Evolutionary conservation across 2,113 vertebrate species (phyloP), one percentile per base, ranked within the genome.

Genomic region (Octodon degus): DNA sequence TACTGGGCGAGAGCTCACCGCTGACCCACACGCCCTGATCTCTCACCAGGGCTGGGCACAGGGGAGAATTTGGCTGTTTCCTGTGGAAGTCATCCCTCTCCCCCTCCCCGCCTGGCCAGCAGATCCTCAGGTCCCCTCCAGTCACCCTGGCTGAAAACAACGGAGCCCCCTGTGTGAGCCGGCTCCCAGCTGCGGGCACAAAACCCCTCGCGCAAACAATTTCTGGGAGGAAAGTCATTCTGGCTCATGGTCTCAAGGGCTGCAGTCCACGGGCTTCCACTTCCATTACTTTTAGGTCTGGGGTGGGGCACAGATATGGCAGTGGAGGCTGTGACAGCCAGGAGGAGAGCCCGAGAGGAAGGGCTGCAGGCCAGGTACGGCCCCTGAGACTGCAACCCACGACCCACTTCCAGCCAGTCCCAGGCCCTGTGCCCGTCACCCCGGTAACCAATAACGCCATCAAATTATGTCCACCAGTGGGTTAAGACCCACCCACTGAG

Each of bases 81-180:
- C 16, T 6, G 4, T 11, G 0, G 0, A 4, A 0, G 1, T 34
- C 22, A 0, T 30, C 74, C 37, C 37, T 27, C 40, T 32, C 50
- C 50, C 50, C 50, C 8, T 50, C 55, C 65, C 37, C 7, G 12
- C 13, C 20, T 20, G 1, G 63, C 43, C 13, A 27, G 50, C 30
- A 1, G 20, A 32, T 32, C 77, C 77, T 79, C 7, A 7, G 43
- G 76, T 50, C 47, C 17, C 53, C 40, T 32, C 14, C 27, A 16
- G 77, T 13, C 17, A 0, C 50, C 60, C 25, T 1, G 12, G 34
- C 86, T 40, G 25, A 9, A 1, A 5, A 7, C 58, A 5, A 50
- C 6, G 16, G 77, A 16, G 19, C 47, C 3, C 77, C 2, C 27
- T 32, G 25, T 47, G 74, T 30, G 37, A 74, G 4, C 11, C 37